Percentiles rank a stretch among this genome's conserved stretches.
These are phyloP conservation scores for Chondrilla cf. caribensis DNA, from an alignment of 37 sponge, comb jelly and placozoan genomes.

Conservation along the genomic window DNA sequence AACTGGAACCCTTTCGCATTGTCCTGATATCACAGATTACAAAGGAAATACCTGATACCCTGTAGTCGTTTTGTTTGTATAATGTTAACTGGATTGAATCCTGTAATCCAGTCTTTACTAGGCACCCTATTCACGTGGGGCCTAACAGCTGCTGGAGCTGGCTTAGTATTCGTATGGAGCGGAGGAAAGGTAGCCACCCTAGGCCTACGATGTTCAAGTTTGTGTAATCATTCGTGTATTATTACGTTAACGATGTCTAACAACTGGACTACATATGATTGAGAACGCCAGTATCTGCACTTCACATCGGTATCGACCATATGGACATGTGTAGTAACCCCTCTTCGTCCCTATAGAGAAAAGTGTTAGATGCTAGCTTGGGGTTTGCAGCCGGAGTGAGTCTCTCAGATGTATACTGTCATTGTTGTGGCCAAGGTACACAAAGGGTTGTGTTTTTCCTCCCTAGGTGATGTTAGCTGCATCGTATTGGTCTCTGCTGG, in stretches of 20 bases:
- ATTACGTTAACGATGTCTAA: not conserved
- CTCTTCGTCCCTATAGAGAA: constrained; percentile 72
- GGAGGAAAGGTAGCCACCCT: constrained; percentile 55
- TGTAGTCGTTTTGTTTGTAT: too few relatives aligned
- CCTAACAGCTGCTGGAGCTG: constrained; percentile 89
- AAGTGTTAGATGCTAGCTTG: constrained; percentile 77
- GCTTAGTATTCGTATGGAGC: constrained; percentile 78
- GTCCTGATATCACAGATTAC: too few relatives aligned
- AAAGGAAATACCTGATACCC: too few relatives aligned
- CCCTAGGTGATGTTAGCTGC: constrained; percentile 95
- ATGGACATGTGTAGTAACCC: too few relatives aligned
- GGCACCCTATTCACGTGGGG: constrained; percentile 96
- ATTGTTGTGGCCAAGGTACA: not conserved
- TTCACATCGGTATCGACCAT: too few relatives aligned
- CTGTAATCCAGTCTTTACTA: constrained; percentile 67
- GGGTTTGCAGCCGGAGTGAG: constrained; percentile 95
- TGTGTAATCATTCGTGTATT: not conserved
- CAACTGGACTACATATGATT: too few relatives aligned
- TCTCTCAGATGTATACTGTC: not conserved
- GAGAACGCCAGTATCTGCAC: too few relatives aligned
- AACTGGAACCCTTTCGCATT: too few relatives aligned
- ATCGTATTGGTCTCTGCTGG: constrained; percentile 92
- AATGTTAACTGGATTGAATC: constrained; percentile 35
- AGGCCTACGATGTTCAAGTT: not conserved
- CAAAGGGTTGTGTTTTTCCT: not conserved